These are phyloP conservation scores for Carcina quercana DNA, from an alignment of 2,888 invertebrate species.

Conservation along the genomic window DNA sequence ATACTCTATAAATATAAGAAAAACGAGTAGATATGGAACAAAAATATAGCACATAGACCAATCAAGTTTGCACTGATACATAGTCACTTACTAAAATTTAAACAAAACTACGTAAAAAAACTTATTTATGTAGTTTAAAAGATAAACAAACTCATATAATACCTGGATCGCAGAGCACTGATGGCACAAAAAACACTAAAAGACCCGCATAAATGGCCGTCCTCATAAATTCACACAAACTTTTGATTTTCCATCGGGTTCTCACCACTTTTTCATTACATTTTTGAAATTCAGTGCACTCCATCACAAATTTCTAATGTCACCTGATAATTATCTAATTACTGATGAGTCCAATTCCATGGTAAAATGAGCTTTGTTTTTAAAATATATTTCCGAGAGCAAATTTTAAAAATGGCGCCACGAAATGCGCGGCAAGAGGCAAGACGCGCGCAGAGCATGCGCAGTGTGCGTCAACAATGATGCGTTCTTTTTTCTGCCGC, in stretches of 20 bases:
- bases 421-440: constrained; percentile 40
- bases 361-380: too few relatives aligned
- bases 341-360: too few relatives aligned
- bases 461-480: constrained; percentile 51
- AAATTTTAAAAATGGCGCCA: constrained; percentile 34
- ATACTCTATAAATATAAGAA: too few relatives aligned
- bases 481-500: constrained; percentile 33
- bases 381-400: too few relatives aligned
- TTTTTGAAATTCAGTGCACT: constrained; percentile 19
- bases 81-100: too few relatives aligned
- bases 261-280: constrained; percentile 18
- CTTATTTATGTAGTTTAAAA: too few relatives aligned
- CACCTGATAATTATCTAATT: not conserved
- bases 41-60: too few relatives aligned
- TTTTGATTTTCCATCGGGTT: constrained; percentile 30
- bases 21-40: too few relatives aligned
- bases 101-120: too few relatives aligned
- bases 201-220: constrained; percentile 48
- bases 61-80: too few relatives aligned
- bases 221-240: constrained; percentile 34
- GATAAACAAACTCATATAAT: constrained; percentile 3
- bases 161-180: constrained; percentile 47
- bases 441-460: constrained; percentile 56
- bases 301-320: constrained; percentile 20
- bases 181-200: constrained; percentile 47